Evolutionary conservation across 2,888 invertebrate species (phyloP), one percentile per base, ranked within the genome.

Genomic region (Patella ulyssiponensis): DNA sequence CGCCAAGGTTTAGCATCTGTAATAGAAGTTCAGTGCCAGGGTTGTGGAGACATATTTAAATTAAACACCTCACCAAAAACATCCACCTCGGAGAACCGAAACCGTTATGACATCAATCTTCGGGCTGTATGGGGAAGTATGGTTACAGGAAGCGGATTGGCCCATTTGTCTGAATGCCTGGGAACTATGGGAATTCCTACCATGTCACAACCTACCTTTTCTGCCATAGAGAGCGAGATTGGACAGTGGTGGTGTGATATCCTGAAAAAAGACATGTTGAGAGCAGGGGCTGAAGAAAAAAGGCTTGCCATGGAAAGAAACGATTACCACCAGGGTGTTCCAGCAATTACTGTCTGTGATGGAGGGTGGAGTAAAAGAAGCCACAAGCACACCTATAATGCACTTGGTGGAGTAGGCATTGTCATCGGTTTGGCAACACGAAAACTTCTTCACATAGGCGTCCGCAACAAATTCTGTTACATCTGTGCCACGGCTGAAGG

Each of bases 371-470:
- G 72, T 7, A 83, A 84, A 56, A 44, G 80, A 12, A 74, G 78
- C 0, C 82, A 83, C 51, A 83, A 81, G 75, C 85, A 84, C 64
- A 70, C 78, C 0, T 83, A 83, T 70, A 82, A 84, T 80, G 82
- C 81, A 9, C 52, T 79, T 23, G 83, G 82, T n/a, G 83, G 82
- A n/a, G 83, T 84, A 23, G 81, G 74, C 4, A 76, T 83, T 7
- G 81, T 85, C 14, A 79, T 81, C n/a, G 81, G 82, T 0, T 52
- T 74, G 69, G 71, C 79, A 54, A 83, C 79, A 12, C 70, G 75
- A 23, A 83, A 82, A 70, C n/a, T 83, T n/a, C 64, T 85, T 0
- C 78, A 81, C 44, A 79, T 83, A n/a, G 85, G 83, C n/a, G 58
- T 85, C 1, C 44, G 81, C 27, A 82, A 84, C 58, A 83, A 83